Evolutionary conservation across 2,888 invertebrate species (phyloP), one percentile per base, ranked within the genome.

Genomic region (Drosophila neotestacea): DNA sequence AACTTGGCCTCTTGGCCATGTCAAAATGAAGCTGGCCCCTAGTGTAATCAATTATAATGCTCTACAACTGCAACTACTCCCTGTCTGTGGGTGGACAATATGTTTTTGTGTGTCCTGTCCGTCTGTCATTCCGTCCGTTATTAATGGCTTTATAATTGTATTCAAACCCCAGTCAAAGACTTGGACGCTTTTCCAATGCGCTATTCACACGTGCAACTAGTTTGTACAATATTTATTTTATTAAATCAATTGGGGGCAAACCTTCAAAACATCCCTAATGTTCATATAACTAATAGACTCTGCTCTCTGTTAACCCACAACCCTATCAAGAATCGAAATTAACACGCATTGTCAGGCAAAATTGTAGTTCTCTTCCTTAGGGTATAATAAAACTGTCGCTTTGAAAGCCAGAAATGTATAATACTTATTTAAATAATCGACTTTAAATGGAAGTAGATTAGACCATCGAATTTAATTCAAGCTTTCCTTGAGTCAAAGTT

Each of bases 61-160:
- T 52, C 11, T 27, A 27, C 30, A 16, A 13, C 22, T 41, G 30
- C 39, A 51, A 36, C 39, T 38, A 59, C 36, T 7, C 30, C 9
- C 39, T 70, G 9, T 46, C 44, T 52, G 50, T 44, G 64, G 48
- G 46, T 60, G 63, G 34, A 63, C 56, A 48, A 6, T 48, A 41
- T 54, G 51, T 36, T 10, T 28, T 28, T 16, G 58, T 16, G 66
- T 67, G 70, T 64, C 39, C 64, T 66, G 60, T 13, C 9, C 62
- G 70, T 58, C 59, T 62, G 74, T 75, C 77, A 64, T 28, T 70
- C 42, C 48, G 59, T 54, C 68, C 75, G 67, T 64, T 71, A 72
- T 70, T 77, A 81, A 81, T 81, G 79, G 75, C 64, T 69, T 79
- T 73, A 79, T 81, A 81, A 79, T 79, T 81, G 76, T 64, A 72